These are phyloP conservation scores for Eulithis testata DNA, from an alignment of 2,888 invertebrate species.

Conservation along the genomic window DNA sequence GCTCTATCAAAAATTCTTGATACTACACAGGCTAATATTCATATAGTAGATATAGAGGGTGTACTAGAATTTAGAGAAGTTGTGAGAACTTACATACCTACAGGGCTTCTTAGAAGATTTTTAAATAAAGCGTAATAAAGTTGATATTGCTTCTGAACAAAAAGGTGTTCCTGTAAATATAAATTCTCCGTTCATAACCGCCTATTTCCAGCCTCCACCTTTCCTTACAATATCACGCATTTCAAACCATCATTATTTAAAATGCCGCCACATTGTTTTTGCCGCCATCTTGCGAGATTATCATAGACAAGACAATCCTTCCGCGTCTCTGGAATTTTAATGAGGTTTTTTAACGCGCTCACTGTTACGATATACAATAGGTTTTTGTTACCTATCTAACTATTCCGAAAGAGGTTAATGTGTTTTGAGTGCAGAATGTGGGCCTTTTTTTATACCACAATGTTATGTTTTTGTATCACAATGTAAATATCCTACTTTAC, in stretches of 20 bases:
- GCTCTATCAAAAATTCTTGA: no score
- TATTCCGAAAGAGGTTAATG: no score
- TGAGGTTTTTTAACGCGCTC: conserved; percentile 55
- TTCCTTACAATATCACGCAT: conserved; percentile 23
- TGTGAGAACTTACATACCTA: no score
- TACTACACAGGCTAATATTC: no score
- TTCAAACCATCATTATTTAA: conserved; percentile 37
- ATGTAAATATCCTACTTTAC: no score
- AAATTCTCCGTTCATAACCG: background rate
- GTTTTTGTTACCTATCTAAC: conserved; percentile 20
- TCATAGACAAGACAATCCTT: conserved; percentile 45
- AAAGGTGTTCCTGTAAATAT: background rate
- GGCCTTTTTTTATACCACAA: no score
- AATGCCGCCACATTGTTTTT: conserved; percentile 49
- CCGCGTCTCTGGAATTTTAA: conserved; percentile 60
- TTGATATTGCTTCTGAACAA: background rate
- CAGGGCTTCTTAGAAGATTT: no score
- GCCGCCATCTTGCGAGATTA: conserved; percentile 44
- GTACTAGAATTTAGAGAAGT: no score
- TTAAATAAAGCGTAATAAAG: background rate
- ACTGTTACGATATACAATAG: conserved; percentile 44
- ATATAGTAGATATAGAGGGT: no score
- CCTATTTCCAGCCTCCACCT: conserved; percentile 12
- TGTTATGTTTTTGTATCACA: no score
- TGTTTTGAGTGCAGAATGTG: no score